These are phyloP conservation scores for Mycalesis mineus DNA, from an alignment of 2,888 invertebrate species.

Conservation along the genomic window DNA sequence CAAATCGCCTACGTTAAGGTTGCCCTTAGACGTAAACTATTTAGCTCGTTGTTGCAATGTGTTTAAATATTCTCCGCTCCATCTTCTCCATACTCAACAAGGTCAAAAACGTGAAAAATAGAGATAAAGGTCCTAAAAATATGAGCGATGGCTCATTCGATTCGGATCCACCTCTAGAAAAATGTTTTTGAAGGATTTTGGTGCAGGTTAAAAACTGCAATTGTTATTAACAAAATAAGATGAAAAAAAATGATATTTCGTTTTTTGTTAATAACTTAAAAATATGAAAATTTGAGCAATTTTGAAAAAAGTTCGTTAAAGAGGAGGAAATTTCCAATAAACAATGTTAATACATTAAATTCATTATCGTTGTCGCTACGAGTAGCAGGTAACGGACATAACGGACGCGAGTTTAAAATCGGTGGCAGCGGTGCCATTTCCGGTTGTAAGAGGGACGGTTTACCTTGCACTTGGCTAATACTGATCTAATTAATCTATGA, in stretches of 20 bases:
- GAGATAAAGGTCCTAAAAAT: too few species aligned
- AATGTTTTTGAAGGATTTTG: too few species aligned
- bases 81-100: neutral
- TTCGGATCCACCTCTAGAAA: too few species aligned
- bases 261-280: too few species aligned
- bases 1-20: neutral
- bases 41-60: neutral
- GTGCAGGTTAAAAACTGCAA: too few species aligned
- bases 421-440: neutral
- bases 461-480: neutral
- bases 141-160: too few species aligned
- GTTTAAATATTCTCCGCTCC: neutral
- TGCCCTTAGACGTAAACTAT: neutral
- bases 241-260: too few species aligned
- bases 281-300: too few species aligned
- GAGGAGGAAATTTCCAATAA: neutral
- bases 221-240: too few species aligned
- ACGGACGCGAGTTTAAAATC: neutral
- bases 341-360: neutral
- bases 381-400: neutral
- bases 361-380: neutral
- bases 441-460: neutral
- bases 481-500: neutral
- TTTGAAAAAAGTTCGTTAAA: too few species aligned
- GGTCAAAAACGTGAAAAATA: too few species aligned